Evolutionary conservation across 2,113 vertebrate species (phyloP).

Genomic region (Chinchilla lanigera): DNA sequence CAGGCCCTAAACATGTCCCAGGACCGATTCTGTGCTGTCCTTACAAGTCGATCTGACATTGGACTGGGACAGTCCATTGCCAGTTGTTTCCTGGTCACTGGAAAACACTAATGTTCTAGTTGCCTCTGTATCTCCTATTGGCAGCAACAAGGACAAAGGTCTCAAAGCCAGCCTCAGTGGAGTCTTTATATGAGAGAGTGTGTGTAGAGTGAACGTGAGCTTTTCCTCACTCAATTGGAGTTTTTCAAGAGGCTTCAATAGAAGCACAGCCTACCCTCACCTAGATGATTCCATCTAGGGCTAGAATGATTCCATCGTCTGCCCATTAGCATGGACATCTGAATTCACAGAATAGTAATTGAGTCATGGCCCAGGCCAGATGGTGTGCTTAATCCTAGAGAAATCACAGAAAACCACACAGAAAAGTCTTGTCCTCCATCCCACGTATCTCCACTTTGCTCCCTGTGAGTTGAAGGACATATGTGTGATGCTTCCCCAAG

Average conservation of each 20-base stretch:
- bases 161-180: not conserved
- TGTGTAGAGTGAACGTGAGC: no score
- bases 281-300: no score
- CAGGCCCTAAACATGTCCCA: not conserved
- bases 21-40: no score
- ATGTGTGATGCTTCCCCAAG: not conserved
- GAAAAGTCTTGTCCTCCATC: not conserved
- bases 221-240: no score
- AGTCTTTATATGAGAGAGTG: no score
- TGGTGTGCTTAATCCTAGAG: not conserved
- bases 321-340: accelerated
- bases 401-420: not conserved
- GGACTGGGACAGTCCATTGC: no score
- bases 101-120: not conserved
- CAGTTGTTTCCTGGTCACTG: not conserved
- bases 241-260: not conserved
- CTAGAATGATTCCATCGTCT: not conserved
- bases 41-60: not conserved
- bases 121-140: not conserved
- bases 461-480: not conserved
- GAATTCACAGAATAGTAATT: accelerated
- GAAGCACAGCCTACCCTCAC: not conserved
- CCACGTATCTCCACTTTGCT: not conserved
- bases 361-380: not conserved
- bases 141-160: not conserved